A percentile compares a stretch with the other conserved stretches of the same genome.
Conservation (phyloP, 2,888 invertebrate species). For the Acholoe squamosa region DNA sequence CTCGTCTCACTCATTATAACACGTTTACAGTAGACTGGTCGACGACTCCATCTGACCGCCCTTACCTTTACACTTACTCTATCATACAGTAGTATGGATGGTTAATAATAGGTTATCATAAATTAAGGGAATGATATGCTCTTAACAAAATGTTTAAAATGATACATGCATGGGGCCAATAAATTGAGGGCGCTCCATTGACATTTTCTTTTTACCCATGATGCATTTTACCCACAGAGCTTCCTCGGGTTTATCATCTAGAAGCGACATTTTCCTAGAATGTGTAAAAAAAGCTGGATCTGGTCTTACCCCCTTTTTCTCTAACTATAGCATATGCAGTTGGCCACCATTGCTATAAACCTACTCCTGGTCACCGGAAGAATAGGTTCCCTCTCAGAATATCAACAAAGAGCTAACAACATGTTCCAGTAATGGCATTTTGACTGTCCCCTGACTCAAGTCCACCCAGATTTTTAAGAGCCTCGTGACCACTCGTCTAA, state of each 20-base stretch:
- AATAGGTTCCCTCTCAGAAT: no score
- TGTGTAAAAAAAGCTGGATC: background rate
- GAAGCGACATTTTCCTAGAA: background rate
- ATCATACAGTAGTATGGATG: background rate
- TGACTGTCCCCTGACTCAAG: no score
- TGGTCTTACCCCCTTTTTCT: no score
- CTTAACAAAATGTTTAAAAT: conserved; percentile 5
- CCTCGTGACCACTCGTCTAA: no score
- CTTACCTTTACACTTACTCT: background rate
- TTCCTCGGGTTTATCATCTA: no score
- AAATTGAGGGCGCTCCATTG: background rate
- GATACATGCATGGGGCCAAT: background rate
- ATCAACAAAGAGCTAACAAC: no score
- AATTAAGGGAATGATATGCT: conserved; percentile 30
- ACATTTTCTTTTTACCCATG: no score
- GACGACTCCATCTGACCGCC: background rate
- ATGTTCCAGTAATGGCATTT: no score
- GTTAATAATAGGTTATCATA: background rate
- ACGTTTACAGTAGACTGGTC: conserved; percentile 30
- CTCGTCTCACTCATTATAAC: background rate
- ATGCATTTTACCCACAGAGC: no score
- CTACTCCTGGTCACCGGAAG: no score
- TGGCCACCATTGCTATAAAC: background rate
- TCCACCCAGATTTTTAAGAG: no score
- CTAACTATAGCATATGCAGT: background rate